Evolutionary conservation across 2,888 invertebrate species (phyloP).

Genomic region (Linhomoeus sp.): DNA sequence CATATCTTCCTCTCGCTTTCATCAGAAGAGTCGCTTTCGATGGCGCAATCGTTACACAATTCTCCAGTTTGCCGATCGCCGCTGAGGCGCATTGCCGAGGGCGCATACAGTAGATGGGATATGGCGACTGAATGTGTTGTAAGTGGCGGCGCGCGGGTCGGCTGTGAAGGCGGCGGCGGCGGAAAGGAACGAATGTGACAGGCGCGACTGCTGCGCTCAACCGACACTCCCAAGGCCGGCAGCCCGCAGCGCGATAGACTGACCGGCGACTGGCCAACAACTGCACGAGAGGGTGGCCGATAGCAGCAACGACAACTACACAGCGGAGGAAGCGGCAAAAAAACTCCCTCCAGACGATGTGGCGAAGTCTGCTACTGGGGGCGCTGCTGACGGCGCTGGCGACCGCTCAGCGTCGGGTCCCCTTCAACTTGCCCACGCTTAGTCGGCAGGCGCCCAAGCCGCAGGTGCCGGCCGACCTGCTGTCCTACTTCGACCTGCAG

Average conservation of each 20-base stretch:
- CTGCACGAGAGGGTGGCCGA: neutral
- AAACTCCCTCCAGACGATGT: neutral
- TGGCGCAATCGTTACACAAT: no score
- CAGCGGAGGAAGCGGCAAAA: neutral
- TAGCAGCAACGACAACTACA: neutral
- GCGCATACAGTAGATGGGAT: no score
- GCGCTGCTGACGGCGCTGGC: neutral
- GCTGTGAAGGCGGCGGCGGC: no score
- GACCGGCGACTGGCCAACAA: neutral
- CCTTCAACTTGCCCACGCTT: neutral
- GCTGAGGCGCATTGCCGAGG: no score
- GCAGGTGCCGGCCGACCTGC: conserved; percentile 22
- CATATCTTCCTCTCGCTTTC: no score
- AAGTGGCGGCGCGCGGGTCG: no score
- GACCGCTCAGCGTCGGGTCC: neutral
- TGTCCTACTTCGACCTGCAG: conserved; percentile 23
- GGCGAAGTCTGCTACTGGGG: neutral
- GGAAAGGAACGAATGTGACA: no score
- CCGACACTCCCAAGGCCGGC: neutral
- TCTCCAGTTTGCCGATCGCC: no score
- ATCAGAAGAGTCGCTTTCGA: no score
- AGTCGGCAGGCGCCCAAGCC: conserved; percentile 21
- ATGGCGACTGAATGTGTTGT: no score
- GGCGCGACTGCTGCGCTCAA: no score
- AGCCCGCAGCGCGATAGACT: neutral